Percentiles rank a stretch among this genome's conserved stretches.
These are phyloP conservation scores for Eupeodes latifasciatus DNA, from an alignment of 2,888 invertebrate genomes.

Conservation along the genomic window DNA sequence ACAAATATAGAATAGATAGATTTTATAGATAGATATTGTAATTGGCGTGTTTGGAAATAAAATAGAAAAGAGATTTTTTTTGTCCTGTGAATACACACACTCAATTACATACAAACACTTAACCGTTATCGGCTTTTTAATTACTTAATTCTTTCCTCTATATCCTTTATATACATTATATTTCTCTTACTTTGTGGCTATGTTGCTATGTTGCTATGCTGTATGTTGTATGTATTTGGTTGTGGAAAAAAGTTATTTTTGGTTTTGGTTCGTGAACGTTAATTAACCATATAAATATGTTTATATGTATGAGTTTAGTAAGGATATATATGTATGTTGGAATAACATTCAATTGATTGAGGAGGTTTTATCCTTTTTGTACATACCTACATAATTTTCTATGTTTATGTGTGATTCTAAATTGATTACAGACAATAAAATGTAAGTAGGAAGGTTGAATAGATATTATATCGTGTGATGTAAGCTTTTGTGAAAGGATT, in stretches of 20 bases:
- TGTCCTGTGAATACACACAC: slow-evolving; percentile 13
- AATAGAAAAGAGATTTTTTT: slow-evolving; percentile 1
- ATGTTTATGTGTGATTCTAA: slow-evolving; percentile 38
- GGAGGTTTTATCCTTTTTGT: slow-evolving; percentile 45
- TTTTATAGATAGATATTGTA: neutral
- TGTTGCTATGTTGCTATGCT: neutral
- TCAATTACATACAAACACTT: slow-evolving; percentile 49
- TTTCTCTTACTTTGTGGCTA: slow-evolving; percentile 8
- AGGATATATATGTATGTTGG: slow-evolving; percentile 10
- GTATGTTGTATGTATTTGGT: neutral
- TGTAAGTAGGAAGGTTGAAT: neutral
- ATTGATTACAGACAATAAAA: slow-evolving; percentile 33
- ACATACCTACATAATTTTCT: neutral
- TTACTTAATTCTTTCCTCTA: slow-evolving; percentile 66
- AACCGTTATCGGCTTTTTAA: slow-evolving; percentile 72
- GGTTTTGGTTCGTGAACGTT: slow-evolving; percentile 60
- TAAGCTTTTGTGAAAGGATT: no score
- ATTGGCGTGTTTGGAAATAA: slow-evolving; percentile 17
- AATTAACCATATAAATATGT: slow-evolving; percentile 55
- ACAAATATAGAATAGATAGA: slow-evolving; percentile 1
- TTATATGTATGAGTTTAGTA: neutral
- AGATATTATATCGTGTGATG: no score
- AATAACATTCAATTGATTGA: slow-evolving; percentile 64
- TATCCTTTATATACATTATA: neutral
- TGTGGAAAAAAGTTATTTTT: slow-evolving; percentile 38